Conservation (phyloP, 2,797 vertebrate species). For the Malacoraja senta region DNA sequence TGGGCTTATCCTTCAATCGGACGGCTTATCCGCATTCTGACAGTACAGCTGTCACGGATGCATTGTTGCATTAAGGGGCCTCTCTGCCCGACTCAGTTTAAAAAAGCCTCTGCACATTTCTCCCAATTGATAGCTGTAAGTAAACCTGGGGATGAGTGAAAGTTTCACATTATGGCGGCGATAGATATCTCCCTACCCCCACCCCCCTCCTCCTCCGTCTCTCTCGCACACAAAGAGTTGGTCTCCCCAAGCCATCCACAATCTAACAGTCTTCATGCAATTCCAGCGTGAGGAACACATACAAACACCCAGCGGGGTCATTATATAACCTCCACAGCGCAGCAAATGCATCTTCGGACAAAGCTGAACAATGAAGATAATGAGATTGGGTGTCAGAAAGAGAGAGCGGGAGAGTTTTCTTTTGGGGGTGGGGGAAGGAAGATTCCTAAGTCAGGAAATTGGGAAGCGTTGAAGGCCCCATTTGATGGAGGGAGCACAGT, state of each 20-base stretch:
- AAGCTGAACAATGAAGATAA: too few relatives aligned
- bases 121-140: background rate
- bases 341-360: too few relatives aligned
- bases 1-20: constrained; percentile 16
- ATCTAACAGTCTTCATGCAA: background rate
- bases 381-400: too few relatives aligned
- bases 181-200: background rate
- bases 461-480: too few relatives aligned
- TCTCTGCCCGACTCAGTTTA: background rate
- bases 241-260: background rate
- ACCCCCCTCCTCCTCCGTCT: background rate
- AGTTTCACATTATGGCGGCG: background rate
- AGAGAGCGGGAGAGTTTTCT: too few relatives aligned
- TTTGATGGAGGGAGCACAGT: too few relatives aligned
- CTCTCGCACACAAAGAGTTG: background rate
- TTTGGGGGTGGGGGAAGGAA: too few relatives aligned
- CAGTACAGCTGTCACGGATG: background rate
- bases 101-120: background rate
- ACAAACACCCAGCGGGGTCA: too few relatives aligned
- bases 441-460: too few relatives aligned
- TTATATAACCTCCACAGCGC: too few relatives aligned
- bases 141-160: background rate
- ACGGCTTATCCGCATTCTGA: background rate
- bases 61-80: background rate
- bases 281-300: too few relatives aligned